Evolutionary conservation across 2,113 vertebrate species (phyloP).

Genomic region (Trichechus manatus): DNA sequence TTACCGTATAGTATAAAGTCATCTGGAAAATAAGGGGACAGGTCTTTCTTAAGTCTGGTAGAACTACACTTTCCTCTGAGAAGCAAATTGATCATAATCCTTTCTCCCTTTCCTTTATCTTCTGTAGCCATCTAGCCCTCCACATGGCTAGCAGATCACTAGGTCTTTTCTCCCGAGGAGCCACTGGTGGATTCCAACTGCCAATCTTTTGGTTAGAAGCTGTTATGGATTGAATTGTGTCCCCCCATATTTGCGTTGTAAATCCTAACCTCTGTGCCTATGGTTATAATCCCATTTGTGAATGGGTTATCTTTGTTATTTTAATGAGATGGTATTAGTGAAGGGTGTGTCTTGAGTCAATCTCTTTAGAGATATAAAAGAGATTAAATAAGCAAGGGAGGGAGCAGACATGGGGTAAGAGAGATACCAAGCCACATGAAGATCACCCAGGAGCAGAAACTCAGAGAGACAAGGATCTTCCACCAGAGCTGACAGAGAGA

Average conservation of each 20-base stretch:
- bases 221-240: not conserved
- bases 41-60: not conserved
- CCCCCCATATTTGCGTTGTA: not conserved
- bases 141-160: not conserved
- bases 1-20: not conserved
- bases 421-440: no score
- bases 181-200: not conserved
- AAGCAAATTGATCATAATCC: not conserved
- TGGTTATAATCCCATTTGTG: not conserved
- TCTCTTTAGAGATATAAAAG: not conserved
- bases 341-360: not conserved
- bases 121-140: not conserved
- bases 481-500: no score
- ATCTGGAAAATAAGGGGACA: not conserved
- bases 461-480: not conserved
- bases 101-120: conserved; percentile 37
- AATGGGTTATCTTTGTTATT: not conserved
- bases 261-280: not conserved
- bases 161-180: not conserved
- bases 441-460: no score
- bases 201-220: not conserved
- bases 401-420: not conserved
- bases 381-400: not conserved
- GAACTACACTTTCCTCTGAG: not conserved
- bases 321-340: not conserved